phyloP scores from a whole-genome alignment of 1,140 invertebrate genomes.

The Leptonema lineaticorne region DNA sequence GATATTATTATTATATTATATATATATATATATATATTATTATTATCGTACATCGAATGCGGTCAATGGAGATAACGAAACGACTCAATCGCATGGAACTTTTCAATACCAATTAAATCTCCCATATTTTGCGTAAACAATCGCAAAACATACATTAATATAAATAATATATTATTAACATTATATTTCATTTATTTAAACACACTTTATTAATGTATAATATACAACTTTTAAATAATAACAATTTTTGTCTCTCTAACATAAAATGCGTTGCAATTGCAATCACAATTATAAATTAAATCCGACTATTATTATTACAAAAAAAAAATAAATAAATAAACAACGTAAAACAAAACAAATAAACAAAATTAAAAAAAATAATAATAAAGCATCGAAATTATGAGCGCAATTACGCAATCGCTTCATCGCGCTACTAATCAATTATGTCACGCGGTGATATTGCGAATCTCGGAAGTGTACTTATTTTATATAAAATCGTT shows the following conservation, averaged over 20 bases:
- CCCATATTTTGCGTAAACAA: too few species aligned
- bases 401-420: background rate
- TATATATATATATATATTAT: background rate
- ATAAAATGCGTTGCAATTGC: too few species aligned
- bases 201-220: too few species aligned
- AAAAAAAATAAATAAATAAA: background rate
- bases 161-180: background rate
- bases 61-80: background rate
- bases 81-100: too few species aligned
- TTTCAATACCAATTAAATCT: too few species aligned
- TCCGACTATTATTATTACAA: background rate
- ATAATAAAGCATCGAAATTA: background rate
- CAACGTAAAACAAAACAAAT: background rate
- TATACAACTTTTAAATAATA: too few species aligned
- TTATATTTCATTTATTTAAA: too few species aligned
- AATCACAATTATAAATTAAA: too few species aligned
- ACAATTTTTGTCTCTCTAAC: too few species aligned
- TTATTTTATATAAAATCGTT: background rate
- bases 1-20: background rate
- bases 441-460: conserved; percentile 6
- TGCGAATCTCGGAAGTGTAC: conserved; percentile 4
- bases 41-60: background rate
- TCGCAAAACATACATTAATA: background rate
- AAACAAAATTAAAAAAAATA: background rate
- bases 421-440: conserved; percentile 11